Percentiles rank a stretch among this genome's conserved stretches.
These are phyloP conservation scores for Lathamus discolor DNA, from an alignment of 2,113 vertebrate species.

Conservation along the genomic window DNA sequence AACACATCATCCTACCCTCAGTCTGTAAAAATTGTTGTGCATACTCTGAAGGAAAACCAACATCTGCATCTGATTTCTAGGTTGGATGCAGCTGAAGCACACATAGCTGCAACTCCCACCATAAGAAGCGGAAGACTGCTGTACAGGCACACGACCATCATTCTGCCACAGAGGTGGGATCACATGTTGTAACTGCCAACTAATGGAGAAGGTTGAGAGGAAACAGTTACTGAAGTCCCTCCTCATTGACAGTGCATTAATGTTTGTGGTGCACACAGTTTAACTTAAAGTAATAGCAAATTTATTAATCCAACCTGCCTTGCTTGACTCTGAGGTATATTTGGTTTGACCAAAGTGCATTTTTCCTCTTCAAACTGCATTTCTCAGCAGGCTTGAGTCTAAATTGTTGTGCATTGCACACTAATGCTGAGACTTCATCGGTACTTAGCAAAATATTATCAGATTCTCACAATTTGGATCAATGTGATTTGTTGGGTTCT, in stretches of 20 bases:
- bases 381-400: not conserved
- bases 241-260: not conserved
- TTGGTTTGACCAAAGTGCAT: not conserved
- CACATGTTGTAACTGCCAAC: not conserved
- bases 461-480: not conserved
- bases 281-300: not conserved
- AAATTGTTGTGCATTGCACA: not conserved
- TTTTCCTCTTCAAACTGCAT: not conserved
- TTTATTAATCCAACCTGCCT: not conserved
- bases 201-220: not conserved
- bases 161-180: not conserved
- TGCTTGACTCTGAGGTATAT: not conserved
- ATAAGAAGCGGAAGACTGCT: not conserved
- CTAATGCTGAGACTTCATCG: not conserved
- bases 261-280: not conserved
- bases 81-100: not conserved
- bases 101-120: not conserved
- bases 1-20: not conserved
- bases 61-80: not conserved
- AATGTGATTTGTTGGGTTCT: not conserved
- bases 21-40: accelerated
- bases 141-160: not conserved
- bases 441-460: not conserved
- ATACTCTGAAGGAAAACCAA: not conserved
- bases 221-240: not conserved